Conservation (phyloP, 2,888 invertebrate species). For the Xestia rhomboidea region DNA sequence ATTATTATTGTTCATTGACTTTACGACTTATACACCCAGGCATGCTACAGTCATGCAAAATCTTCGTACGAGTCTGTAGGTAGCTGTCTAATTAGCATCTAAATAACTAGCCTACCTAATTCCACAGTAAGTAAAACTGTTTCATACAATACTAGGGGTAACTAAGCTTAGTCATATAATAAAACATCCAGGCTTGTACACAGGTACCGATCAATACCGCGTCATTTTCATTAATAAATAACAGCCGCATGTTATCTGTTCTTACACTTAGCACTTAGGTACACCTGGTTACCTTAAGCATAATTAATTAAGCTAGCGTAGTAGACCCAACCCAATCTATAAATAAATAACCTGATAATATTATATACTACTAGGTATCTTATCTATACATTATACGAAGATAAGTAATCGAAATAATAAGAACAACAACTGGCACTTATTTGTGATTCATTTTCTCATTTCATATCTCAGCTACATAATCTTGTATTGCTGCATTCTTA, state of each 20-base stretch:
- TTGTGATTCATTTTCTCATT: constrained; percentile 23
- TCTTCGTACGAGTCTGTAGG: neutral
- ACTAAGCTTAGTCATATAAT: neutral
- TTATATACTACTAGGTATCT: neutral
- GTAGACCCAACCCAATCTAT: constrained; percentile 21
- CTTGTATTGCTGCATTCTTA: constrained; percentile 16
- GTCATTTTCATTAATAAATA: constrained; percentile 6
- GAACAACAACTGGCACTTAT: constrained; percentile 52
- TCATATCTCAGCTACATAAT: constrained; percentile 3
- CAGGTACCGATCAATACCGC: neutral
- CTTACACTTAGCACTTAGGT: neutral
- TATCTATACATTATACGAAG: constrained; percentile 6
- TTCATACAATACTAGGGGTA: neutral
- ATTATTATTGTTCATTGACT: neutral
- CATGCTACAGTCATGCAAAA: neutral
- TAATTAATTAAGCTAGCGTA: constrained; percentile 21
- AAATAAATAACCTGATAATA: constrained; percentile 12
- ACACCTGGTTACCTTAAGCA: constrained; percentile 1
- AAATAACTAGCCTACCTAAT: neutral
- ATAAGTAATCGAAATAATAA: constrained; percentile 30
- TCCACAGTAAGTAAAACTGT: neutral
- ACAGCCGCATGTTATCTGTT: constrained; percentile 23
- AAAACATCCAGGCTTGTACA: neutral
- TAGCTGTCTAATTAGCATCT: neutral
- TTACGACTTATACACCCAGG: neutral